phyloP scores from a whole-genome alignment of 2,888 invertebrate genomes.

The Torymus tubicola region DNA sequence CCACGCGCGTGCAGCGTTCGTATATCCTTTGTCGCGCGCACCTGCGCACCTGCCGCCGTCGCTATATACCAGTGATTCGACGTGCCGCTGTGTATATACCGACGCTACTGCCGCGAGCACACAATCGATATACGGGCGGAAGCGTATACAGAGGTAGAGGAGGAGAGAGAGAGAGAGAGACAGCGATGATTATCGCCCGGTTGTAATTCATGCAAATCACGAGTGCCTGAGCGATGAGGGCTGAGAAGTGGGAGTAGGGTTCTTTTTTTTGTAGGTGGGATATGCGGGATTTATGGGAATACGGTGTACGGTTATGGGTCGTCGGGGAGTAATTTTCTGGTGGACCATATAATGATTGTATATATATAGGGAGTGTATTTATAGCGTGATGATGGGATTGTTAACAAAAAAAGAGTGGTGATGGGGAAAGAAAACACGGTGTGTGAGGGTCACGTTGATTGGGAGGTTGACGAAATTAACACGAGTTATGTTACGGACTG shows the following conservation, averaged over 20 bases:
- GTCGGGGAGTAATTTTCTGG: too few relatives aligned
- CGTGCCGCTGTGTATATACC: not conserved
- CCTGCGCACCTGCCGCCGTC: conserved; percentile 29
- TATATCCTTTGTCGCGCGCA: conserved; percentile 39
- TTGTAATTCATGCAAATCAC: conserved; percentile 43
- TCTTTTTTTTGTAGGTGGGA: not conserved
- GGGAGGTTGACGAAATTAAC: too few relatives aligned
- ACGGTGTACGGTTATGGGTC: too few relatives aligned
- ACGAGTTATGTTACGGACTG: too few relatives aligned
- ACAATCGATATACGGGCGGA: conserved; percentile 24
- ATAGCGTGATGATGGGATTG: too few relatives aligned
- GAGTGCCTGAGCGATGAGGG: not conserved
- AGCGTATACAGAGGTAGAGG: not conserved
- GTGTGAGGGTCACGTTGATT: too few relatives aligned
- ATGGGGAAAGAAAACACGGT: too few relatives aligned
- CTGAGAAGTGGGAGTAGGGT: not conserved
- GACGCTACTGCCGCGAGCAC: too few relatives aligned
- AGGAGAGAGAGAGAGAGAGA: not conserved
- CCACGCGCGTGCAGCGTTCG: not conserved
- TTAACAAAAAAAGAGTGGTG: too few relatives aligned
- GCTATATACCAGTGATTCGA: conserved; percentile 6
- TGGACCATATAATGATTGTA: too few relatives aligned
- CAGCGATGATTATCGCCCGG: conserved; percentile 37
- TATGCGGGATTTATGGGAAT: not conserved
- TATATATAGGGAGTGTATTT: too few relatives aligned